Evolutionary conservation across 2,888 invertebrate species (phyloP), one percentile per base, ranked within the genome.

Genomic region (Acronicta psi): DNA sequence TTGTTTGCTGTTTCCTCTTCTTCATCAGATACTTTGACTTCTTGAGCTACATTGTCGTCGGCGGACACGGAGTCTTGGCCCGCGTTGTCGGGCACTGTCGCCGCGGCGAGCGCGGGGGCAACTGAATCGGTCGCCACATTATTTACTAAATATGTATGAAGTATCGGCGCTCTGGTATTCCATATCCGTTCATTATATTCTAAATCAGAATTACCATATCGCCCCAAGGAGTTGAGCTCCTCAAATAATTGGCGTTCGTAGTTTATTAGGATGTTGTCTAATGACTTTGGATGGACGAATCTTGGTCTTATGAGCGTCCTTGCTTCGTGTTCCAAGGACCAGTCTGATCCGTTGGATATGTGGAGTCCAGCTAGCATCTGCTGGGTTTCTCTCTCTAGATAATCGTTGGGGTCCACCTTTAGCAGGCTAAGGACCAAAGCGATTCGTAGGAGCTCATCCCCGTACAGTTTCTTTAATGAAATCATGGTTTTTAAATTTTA

Each of bases 381-480:
- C 68, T 93, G 92, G 2, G 91, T 90, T 62, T 94, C 94, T 55
- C 95, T 95, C 75, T 96, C 94, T 49, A 97, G 88, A 80, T 96
- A 96, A 20, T 95, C 95, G 72, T 96, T 96, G 0, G 97, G 96
- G 84, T 97, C 96, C 13, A 96, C 96, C 76, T 97, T 95, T 53
- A 98, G 88, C 70, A 98, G 94, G 87, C 98, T 96, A 79, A 98
- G 93, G 73, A 98, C 95, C 86, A 98, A 88, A 74, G 98, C 97
- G 75, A 98, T 92, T 87, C 98, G 96, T 69, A 98, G 90, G 80
- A 98, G 93, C 93, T 98, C 97, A 86, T 97, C 97, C 49, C 97
- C 96, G 81, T 97, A 97, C 44, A 97, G 92, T 88, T 98, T 98
- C 93, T 98, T 98, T 78, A 97, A 91, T 78, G 96, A 96, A 91